These are phyloP conservation scores for Platorchestia sp. DNA, from an alignment of 1,140 invertebrate species.

Conservation along the genomic window DNA sequence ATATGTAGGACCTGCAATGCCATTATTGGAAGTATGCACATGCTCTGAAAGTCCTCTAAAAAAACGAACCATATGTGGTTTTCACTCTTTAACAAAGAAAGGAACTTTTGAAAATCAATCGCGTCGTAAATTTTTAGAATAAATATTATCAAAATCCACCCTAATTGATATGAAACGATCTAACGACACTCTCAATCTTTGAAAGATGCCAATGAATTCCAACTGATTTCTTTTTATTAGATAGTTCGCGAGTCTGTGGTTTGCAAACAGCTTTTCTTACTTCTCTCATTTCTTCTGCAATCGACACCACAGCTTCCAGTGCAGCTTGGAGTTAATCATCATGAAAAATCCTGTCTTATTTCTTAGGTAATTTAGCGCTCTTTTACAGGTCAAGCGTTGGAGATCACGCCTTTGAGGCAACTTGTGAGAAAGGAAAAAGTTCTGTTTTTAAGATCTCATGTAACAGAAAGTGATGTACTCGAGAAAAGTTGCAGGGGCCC, in stretches of 20 bases:
- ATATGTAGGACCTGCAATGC: too few relatives aligned
- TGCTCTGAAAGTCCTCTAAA: too few relatives aligned
- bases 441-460: constrained; percentile 18
- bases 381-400: not conserved
- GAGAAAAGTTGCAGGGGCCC: not conserved
- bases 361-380: not conserved
- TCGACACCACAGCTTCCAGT: not conserved
- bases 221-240: not conserved
- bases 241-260: not conserved
- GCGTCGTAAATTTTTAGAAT: too few relatives aligned
- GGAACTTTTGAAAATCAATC: too few relatives aligned
- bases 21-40: too few relatives aligned
- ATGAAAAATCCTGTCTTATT: not conserved
- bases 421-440: constrained; percentile 10
- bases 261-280: not conserved
- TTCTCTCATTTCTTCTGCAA: not conserved
- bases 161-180: too few relatives aligned
- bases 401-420: constrained; percentile 5
- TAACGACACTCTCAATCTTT: too few relatives aligned
- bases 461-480: constrained; percentile 54
- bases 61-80: too few relatives aligned
- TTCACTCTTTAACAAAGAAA: too few relatives aligned
- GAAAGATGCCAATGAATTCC: too few relatives aligned
- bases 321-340: not conserved
- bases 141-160: too few relatives aligned